Conservation (phyloP, 2,113 vertebrate species). For the Gobiocypris rarus region DNA sequence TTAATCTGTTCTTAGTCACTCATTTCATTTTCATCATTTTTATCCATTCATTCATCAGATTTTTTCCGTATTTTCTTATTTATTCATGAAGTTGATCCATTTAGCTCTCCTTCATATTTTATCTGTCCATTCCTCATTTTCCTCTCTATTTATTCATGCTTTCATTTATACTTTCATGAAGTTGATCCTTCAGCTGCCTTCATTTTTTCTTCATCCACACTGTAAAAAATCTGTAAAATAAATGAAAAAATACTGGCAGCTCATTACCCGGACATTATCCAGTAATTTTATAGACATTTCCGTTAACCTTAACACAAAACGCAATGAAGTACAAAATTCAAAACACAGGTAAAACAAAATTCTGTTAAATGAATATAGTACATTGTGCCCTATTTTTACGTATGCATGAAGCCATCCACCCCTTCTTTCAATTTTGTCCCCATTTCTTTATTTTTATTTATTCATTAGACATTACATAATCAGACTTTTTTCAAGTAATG, state of each 20-base stretch:
- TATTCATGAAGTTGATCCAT: conserved; percentile 1
- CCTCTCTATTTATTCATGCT: neutral
- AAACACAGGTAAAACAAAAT: too few species aligned
- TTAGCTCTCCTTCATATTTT: neutral
- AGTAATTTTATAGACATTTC: too few species aligned
- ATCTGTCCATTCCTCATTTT: neutral
- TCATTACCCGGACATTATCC: too few species aligned
- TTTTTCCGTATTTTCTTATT: neutral
- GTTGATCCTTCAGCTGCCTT: neutral
- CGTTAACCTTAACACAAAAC: too few species aligned
- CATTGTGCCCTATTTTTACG: too few species aligned
- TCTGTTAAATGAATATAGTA: too few species aligned
- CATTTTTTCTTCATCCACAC: neutral
- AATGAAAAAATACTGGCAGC: too few species aligned
- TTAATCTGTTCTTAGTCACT: neutral
- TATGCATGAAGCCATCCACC: neutral
- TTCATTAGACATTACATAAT: too few species aligned
- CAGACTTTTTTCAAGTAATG: too few species aligned
- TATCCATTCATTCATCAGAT: neutral
- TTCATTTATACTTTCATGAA: neutral
- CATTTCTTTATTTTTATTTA: too few species aligned
- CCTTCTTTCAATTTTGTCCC: neutral
- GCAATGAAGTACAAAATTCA: too few species aligned
- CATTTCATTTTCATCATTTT: neutral
- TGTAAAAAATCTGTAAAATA: too few species aligned